These are phyloP conservation scores for Hypomesus transpacificus DNA, from an alignment of 2,113 vertebrate genomes.

Conservation along the genomic window DNA sequence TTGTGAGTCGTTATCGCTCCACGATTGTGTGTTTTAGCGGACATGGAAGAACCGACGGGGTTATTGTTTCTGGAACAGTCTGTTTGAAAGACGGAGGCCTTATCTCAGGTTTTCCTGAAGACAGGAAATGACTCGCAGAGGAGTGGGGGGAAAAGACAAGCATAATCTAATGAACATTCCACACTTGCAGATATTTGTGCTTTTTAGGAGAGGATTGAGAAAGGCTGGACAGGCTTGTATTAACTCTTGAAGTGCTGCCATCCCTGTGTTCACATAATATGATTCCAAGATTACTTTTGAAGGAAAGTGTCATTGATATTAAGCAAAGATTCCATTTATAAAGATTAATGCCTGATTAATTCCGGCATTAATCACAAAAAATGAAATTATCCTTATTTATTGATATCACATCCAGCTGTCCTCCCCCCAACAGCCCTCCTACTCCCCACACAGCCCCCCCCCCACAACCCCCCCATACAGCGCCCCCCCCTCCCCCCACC, in stretches of 20 bases:
- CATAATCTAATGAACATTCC: slow-evolving; percentile 56
- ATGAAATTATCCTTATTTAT: no score
- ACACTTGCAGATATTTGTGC: slow-evolving; percentile 35
- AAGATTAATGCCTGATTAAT: no score
- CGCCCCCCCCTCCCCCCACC: not conserved
- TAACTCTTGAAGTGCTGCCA: not conserved
- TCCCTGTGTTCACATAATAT: no score
- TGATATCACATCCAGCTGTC: no score
- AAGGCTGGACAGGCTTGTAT: not conserved
- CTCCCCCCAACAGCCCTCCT: no score
- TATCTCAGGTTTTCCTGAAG: slow-evolving; percentile 56
- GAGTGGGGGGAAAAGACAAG: slow-evolving; percentile 44
- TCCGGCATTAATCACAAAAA: no score
- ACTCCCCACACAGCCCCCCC: no score
- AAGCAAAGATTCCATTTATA: no score
- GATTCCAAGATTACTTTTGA: no score
- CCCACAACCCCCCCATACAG: no score
- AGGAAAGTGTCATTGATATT: no score
- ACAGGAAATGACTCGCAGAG: slow-evolving; percentile 56
- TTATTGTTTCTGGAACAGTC: slow-evolving; percentile 48
- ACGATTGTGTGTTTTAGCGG: slow-evolving; percentile 42
- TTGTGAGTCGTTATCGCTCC: slow-evolving; percentile 49
- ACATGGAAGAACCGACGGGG: slow-evolving; percentile 46
- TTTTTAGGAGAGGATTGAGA: slow-evolving; percentile 7
- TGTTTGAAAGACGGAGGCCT: slow-evolving; percentile 52